These are phyloP conservation scores for Atherix ibis DNA, from an alignment of 2,888 invertebrate species.

Conservation along the genomic window DNA sequence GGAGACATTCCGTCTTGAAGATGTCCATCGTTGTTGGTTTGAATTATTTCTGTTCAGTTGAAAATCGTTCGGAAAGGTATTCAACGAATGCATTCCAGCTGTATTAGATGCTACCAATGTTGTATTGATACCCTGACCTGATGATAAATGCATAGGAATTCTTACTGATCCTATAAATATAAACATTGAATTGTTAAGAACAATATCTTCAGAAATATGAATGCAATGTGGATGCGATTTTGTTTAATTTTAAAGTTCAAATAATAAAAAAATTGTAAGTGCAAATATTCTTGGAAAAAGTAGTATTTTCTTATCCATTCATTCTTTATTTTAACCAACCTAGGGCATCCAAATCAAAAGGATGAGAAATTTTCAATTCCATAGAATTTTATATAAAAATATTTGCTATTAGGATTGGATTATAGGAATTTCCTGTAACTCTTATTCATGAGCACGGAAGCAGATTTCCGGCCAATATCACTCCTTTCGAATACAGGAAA, in stretches of 20 bases:
- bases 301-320: no score
- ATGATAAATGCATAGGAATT: conserved; percentile 25
- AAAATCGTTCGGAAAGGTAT: conserved; percentile 16
- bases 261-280: not conserved
- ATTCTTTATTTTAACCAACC: no score
- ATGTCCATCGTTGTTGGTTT: conserved; percentile 15
- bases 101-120: conserved; percentile 10
- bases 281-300: not conserved
- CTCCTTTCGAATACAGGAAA: no score
- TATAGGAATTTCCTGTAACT: no score
- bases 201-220: conserved; percentile 1
- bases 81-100: conserved; percentile 14
- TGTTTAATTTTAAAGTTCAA: not conserved
- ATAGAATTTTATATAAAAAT: no score
- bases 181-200: no score
- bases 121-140: conserved; percentile 11
- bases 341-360: no score
- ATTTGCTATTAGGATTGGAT: no score
- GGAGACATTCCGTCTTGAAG: conserved; percentile 12
- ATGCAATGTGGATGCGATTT: no score
- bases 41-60: conserved; percentile 12
- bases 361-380: no score
- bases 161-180: conserved; percentile 26
- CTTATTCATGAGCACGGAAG: no score
- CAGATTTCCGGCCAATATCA: no score